Evolutionary conservation across 1,140 invertebrate species (phyloP).

Genomic region (Mercenaria mercenaria): DNA sequence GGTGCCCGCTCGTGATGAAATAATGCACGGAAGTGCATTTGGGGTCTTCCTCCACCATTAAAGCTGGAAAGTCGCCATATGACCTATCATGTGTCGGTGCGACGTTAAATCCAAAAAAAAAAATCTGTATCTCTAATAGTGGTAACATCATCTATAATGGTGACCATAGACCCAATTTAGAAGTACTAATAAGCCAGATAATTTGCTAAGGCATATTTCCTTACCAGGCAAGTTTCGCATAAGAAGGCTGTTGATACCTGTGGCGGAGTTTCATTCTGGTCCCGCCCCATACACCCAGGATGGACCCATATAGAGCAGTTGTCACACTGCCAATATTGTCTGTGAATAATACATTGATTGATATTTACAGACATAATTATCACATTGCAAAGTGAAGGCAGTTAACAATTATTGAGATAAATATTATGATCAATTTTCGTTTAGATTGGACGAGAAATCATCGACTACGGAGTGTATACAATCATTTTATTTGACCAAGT

Average conservation of each 20-base stretch:
- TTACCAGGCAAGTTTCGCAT: background rate
- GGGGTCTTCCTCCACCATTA: no score
- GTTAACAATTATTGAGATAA: no score
- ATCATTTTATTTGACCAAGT: background rate
- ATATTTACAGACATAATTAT: background rate
- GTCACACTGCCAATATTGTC: conserved; percentile 6
- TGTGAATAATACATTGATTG: background rate
- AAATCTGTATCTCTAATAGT: no score
- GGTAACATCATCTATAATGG: no score
- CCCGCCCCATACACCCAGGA: background rate
- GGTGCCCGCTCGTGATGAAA: no score
- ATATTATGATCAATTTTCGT: no score
- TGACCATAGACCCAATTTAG: no score
- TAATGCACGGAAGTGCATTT: no score
- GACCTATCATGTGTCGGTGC: no score
- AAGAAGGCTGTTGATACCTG: background rate
- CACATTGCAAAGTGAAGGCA: background rate
- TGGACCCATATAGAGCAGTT: background rate
- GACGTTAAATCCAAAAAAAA: no score
- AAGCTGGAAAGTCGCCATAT: no score
- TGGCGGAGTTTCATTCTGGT: background rate
- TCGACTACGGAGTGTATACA: background rate
- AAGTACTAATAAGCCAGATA: no score
- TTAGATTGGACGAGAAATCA: background rate
- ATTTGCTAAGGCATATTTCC: background rate